Evolutionary conservation across 2,797 vertebrate species (phyloP).

Genomic region (Anas flavirostris): DNA sequence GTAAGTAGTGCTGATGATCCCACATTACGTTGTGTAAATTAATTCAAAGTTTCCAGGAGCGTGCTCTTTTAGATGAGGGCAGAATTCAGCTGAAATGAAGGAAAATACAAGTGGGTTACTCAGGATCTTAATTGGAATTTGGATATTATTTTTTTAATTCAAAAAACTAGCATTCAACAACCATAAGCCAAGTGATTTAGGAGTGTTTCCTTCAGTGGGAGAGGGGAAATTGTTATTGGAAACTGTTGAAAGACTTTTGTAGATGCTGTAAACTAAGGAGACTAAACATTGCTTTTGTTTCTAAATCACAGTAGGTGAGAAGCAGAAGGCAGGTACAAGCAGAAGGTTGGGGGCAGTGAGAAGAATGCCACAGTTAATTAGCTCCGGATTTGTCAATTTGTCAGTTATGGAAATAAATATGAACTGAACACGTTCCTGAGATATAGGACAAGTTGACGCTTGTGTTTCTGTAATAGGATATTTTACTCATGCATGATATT

Average conservation of each 20-base stretch:
- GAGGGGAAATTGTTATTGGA: not conserved
- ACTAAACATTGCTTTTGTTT: not conserved
- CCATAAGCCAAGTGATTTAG: not conserved
- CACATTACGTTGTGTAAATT: not conserved
- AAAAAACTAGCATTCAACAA: not conserved
- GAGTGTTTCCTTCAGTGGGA: not conserved
- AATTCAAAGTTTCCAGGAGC: not conserved
- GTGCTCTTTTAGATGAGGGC: not conserved
- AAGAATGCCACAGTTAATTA: not conserved
- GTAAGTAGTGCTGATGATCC: conserved; percentile 2
- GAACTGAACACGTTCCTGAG: not conserved
- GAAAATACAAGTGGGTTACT: not conserved
- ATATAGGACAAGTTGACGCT: not conserved
- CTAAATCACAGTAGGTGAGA: not conserved
- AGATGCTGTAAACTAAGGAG: not conserved
- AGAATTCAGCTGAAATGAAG: not conserved
- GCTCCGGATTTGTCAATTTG: not conserved
- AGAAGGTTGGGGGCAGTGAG: not conserved
- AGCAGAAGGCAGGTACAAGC: not conserved
- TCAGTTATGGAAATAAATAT: not conserved
- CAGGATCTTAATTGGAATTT: not conserved
- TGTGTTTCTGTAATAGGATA: not conserved
- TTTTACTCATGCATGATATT: not conserved
- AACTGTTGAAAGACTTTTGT: not conserved
- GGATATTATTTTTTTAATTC: not conserved